These are phyloP conservation scores for Eciton burchellii DNA, from an alignment of 1,140 invertebrate genomes.

Conservation along the genomic window DNA sequence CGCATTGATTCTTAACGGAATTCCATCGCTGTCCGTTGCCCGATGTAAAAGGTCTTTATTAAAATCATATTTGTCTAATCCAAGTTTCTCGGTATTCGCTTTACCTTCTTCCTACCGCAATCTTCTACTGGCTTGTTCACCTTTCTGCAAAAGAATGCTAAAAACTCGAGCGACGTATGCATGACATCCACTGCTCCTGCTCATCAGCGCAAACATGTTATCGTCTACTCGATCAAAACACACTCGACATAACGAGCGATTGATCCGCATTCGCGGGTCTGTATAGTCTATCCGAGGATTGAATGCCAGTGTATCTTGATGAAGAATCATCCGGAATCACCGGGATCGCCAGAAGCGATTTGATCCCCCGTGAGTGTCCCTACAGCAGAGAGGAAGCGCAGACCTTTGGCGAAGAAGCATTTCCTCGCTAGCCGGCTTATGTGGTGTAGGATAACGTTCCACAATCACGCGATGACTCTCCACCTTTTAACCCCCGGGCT, in stretches of 20 bases:
- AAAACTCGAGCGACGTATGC: neutral
- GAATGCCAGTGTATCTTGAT: slow-evolving; percentile 65
- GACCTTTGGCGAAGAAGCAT: slow-evolving; percentile 73
- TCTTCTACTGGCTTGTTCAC: too few relatives aligned
- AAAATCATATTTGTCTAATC: too few relatives aligned
- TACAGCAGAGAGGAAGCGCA: slow-evolving; percentile 46
- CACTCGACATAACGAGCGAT: slow-evolving; percentile 52
- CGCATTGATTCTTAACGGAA: too few relatives aligned
- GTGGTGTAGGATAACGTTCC: slow-evolving; percentile 79
- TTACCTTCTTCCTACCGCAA: too few relatives aligned
- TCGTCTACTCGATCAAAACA: slow-evolving; percentile 7
- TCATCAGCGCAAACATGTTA: neutral
- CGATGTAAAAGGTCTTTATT: too few relatives aligned
- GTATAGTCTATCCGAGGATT: slow-evolving; percentile 50
- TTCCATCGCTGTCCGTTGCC: too few relatives aligned
- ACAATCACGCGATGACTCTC: slow-evolving; percentile 81
- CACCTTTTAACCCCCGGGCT: slow-evolving; percentile 78
- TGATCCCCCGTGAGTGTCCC: slow-evolving; percentile 54
- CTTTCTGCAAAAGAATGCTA: neutral
- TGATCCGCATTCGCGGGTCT: slow-evolving; percentile 49
- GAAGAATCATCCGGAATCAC: slow-evolving; percentile 62
- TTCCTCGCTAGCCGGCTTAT: slow-evolving; percentile 72
- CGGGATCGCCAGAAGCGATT: slow-evolving; percentile 31
- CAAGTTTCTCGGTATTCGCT: too few relatives aligned
- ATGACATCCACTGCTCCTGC: too few relatives aligned